Evolutionary conservation across 2,797 vertebrate genomes (phyloP).

Genomic region (Sebastes matsubarae): DNA sequence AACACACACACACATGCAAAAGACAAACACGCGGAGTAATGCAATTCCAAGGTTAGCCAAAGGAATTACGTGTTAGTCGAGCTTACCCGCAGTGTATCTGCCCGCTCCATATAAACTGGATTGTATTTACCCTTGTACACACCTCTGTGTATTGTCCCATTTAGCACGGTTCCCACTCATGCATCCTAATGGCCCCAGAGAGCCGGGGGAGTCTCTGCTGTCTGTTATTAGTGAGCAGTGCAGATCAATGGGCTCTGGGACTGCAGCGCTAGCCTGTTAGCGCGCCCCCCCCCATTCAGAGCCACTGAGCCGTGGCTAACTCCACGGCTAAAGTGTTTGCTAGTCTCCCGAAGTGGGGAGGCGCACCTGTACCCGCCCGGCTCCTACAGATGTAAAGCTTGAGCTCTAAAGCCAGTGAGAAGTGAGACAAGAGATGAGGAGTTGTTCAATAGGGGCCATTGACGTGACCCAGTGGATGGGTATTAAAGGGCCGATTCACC

Average conservation of each 20-base stretch:
- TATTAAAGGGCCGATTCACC: conserved; percentile 27
- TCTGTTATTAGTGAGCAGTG: conserved; percentile 68
- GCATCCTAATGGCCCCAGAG: conserved; percentile 75
- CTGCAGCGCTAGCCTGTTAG: conserved; percentile 65
- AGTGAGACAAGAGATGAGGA: conserved; percentile 15
- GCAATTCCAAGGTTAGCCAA: conserved; percentile 67
- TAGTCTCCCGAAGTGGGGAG: conserved; percentile 48
- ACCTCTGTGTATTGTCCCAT: conserved; percentile 72
- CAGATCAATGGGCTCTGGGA: conserved; percentile 79
- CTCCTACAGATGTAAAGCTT: conserved; percentile 23
- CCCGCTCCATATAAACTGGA: conserved; percentile 53
- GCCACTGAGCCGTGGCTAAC: conserved; percentile 76
- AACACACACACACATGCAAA: conserved; percentile 28
- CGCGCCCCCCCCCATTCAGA: conserved; percentile 67
- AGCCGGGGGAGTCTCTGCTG: conserved; percentile 54
- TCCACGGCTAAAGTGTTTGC: conserved; percentile 66
- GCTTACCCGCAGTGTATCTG: conserved; percentile 46
- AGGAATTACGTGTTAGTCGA: conserved; percentile 47
- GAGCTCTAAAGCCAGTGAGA: conserved; percentile 37
- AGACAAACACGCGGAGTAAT: conserved; percentile 52
- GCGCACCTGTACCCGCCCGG: conserved; percentile 60
- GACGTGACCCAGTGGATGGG: conserved; percentile 12
- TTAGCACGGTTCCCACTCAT: conserved; percentile 67
- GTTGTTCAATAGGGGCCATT: conserved; percentile 19
- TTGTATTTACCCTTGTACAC: conserved; percentile 70